Evolutionary conservation across 64 coral and sea anemone genomes (phyloP), one percentile per base, ranked within the genome.

Genomic region (Hydrozoanthus tunicans): DNA sequence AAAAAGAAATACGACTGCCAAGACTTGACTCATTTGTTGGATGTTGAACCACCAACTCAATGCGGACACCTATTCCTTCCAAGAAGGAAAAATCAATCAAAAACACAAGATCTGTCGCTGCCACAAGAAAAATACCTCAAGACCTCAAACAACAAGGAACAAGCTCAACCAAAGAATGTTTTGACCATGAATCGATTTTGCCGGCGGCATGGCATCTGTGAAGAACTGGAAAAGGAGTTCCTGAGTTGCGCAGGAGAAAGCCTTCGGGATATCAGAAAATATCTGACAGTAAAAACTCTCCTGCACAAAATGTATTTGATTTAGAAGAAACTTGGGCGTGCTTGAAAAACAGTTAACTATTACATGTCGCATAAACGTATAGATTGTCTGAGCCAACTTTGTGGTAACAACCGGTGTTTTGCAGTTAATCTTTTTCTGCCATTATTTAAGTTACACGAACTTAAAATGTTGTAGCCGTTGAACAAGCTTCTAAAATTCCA

Each of bases 201-300:
- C 64, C 58, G 79, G 43, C 58, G 79, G 15, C 10, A 81, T 43
- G 79, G 59, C 27, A 81, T 81, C 52, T 81, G 79, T 52, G 79
- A 81, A 64, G 79, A 81, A 62, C 64, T 81, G 11, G 79, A 81
- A 64, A 81, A 52, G 26, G 25, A 81, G 27, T 63, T 81, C 58
- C 15, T 62, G 0, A 13, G 79, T 6, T 51, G 11, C 23, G 7
- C 1, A 62, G 79, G 79, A 52, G 25, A 81, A 81, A 81, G 79
- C 5, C 59, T 81, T 51, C 79, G 79, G 20, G 79, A 81, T 52
- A 27, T 51, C 13, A 81, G 79, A 51, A 81, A 81, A 5, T 81
- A 62, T 81, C 59, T 81, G 3, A 64, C 79, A 14, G 25, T 62
- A 26, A 43, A 62, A 26, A 52, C 13, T 43, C 14, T 64, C 26